phyloP scores from a whole-genome alignment of 2,797 vertebrate species.

The Sebastes diploproa region DNA sequence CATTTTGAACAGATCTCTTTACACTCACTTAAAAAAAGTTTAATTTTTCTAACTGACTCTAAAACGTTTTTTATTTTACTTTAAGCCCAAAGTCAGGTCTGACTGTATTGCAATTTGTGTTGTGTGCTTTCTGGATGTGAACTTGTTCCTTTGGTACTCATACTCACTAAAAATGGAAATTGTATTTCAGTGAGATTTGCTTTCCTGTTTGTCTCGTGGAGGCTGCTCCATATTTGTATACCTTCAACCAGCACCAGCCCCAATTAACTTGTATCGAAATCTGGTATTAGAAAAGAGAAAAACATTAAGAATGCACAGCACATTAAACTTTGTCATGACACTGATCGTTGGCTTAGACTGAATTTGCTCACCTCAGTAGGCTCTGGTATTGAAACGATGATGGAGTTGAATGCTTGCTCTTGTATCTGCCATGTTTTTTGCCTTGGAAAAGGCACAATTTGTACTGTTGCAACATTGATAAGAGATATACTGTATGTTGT shows the following conservation, averaged over 20 bases:
- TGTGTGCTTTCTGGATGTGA: constrained; percentile 28
- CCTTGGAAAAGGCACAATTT: constrained; percentile 9
- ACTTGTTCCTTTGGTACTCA: constrained; percentile 16
- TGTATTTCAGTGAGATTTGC: constrained; percentile 19
- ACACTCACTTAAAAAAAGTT: background rate
- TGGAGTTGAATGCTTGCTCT: background rate
- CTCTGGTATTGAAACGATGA: background rate
- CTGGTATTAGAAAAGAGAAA: background rate
- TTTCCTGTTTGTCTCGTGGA: background rate
- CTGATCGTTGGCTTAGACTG: background rate
- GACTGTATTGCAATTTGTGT: constrained; percentile 32
- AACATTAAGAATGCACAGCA: background rate
- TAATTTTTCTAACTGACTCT: background rate
- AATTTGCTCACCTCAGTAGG: background rate
- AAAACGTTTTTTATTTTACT: background rate
- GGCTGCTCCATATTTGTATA: background rate
- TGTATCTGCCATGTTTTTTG: background rate
- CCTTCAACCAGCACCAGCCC: background rate
- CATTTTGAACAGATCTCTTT: constrained; percentile 11
- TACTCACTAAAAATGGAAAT: constrained; percentile 4
- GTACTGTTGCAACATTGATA: constrained; percentile 1
- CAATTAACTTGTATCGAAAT: background rate
- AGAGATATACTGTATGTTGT: background rate
- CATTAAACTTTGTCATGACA: background rate
- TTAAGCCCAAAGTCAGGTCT: constrained; percentile 16